Conservation (phyloP, 2,888 invertebrate species). For the Mantis religiosa region DNA sequence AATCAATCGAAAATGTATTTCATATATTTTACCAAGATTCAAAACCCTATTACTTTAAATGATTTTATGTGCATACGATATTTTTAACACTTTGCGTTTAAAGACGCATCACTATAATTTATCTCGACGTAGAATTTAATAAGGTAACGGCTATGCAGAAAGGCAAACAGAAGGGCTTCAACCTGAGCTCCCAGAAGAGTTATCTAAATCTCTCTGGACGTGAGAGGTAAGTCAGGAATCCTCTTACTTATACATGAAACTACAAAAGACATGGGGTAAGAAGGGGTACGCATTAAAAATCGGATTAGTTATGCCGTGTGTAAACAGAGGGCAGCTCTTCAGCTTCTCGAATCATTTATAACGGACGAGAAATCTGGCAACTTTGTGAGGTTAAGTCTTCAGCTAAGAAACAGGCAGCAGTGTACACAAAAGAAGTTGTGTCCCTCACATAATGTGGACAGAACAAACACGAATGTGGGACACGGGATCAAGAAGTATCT, state of each 20-base stretch:
- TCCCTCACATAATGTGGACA: background rate
- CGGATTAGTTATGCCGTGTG: slow-evolving; percentile 1
- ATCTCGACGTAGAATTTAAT: too few relatives aligned
- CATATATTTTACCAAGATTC: too few relatives aligned
- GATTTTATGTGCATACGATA: too few relatives aligned
- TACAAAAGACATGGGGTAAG: background rate
- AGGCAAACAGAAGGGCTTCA: background rate
- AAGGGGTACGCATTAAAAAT: slow-evolving; percentile 2
- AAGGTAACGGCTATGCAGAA: too few relatives aligned
- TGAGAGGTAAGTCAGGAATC: background rate
- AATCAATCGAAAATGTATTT: too few relatives aligned
- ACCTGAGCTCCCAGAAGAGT: background rate
- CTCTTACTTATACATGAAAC: background rate
- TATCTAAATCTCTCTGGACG: background rate
- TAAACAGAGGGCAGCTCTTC: background rate
- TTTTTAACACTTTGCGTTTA: too few relatives aligned
- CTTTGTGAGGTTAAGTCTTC: background rate
- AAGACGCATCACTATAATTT: too few relatives aligned
- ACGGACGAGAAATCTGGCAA: background rate
- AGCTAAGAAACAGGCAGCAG: background rate
- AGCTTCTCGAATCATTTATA: background rate
- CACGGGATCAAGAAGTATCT: too few relatives aligned
- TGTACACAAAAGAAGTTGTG: background rate
- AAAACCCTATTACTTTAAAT: too few relatives aligned
- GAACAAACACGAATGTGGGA: background rate